These are phyloP conservation scores for Phalanger gymnotis DNA, from an alignment of 2,797 vertebrate genomes.

Conservation along the genomic window DNA sequence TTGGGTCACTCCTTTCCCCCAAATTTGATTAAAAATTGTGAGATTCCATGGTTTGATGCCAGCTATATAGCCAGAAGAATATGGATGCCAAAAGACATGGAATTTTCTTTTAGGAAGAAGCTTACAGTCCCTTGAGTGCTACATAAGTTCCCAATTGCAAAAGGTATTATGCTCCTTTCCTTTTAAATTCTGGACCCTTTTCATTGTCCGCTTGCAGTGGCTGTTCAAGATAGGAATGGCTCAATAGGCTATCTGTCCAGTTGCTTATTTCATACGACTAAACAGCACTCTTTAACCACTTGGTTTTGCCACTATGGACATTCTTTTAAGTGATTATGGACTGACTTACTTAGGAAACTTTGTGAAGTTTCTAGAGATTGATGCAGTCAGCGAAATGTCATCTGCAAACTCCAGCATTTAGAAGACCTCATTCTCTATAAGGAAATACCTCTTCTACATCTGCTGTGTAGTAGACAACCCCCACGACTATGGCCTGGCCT, in stretches of 20 bases:
- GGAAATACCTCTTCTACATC: background rate
- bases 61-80: background rate
- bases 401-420: background rate
- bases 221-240: background rate
- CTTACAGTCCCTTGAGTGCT: background rate
- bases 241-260: background rate
- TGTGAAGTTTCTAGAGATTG: background rate
- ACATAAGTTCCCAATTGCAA: background rate
- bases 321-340: background rate
- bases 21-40: background rate
- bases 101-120: background rate
- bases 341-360: background rate
- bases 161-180: background rate
- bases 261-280: background rate
- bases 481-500: background rate
- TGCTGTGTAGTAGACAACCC: background rate
- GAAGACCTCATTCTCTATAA: background rate
- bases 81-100: background rate
- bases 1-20: background rate
- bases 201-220: background rate
- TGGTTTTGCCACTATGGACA: background rate
- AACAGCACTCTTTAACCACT: background rate
- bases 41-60: background rate
- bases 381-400: background rate
- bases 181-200: background rate